phyloP scores from a whole-genome alignment of 2,888 invertebrate genomes.

The Brenthis daphne region DNA sequence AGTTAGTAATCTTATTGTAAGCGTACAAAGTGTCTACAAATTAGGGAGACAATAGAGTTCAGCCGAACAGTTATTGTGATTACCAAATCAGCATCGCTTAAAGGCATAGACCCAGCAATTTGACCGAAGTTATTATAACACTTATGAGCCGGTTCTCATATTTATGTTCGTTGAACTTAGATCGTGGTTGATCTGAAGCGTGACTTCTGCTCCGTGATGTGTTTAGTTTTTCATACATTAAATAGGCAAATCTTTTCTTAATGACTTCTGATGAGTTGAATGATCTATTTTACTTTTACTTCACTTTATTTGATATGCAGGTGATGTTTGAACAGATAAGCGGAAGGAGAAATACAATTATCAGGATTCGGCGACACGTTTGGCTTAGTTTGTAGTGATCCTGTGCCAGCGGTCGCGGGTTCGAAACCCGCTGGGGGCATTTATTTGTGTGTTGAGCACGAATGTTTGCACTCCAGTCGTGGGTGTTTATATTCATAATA shows the following conservation, averaged over 20 bases:
- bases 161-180: slow-evolving; percentile 55
- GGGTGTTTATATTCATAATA: too few species aligned
- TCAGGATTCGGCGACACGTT: too few species aligned
- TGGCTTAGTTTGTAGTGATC: too few species aligned
- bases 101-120: slow-evolving; percentile 26
- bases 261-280: not conserved
- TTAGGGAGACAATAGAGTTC: slow-evolving; percentile 11
- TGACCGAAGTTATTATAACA: slow-evolving; percentile 31
- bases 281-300: too few species aligned
- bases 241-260: slow-evolving; percentile 8
- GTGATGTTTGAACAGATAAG: too few species aligned
- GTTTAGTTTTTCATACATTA: slow-evolving; percentile 34
- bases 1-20: not conserved
- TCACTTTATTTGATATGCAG: too few species aligned
- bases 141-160: slow-evolving; percentile 38
- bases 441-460: too few species aligned
- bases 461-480: too few species aligned
- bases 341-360: too few species aligned
- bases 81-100: slow-evolving; percentile 24
- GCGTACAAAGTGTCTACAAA: slow-evolving; percentile 2
- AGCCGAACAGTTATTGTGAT: slow-evolving; percentile 20
- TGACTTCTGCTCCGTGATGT: slow-evolving; percentile 52
- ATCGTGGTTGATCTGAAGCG: slow-evolving; percentile 41
- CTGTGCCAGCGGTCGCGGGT: too few species aligned
- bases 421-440: too few species aligned